Base-by-base conservation (phyloP, 2,797 vertebrate genomes). In the Orestias chungarensis region DNA sequence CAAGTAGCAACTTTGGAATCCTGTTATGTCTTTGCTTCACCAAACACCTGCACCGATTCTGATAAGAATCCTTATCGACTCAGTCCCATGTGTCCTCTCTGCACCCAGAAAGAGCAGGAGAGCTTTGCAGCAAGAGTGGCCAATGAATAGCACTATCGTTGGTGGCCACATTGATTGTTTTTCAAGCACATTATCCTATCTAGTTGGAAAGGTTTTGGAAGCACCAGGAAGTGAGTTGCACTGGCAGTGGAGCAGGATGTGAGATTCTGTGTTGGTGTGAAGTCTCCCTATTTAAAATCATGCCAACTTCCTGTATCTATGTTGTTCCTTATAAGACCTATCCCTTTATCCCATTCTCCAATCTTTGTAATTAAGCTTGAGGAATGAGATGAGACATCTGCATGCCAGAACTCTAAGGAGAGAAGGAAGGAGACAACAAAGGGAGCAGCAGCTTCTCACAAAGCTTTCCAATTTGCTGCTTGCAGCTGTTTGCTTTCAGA, bases 31-130 rank as follows among this genome's bases (percentile, higher is more conserved):
- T 84, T 72, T 49, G 31, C 81, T 84, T 46, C 73, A 74, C 67
- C 81, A 71, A 86, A 86, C 91, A 88, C 87, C 91, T 92, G 91
- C 89, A 81, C 46, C 2, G 66, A 29, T 77, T 74, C 82, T 80
- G 91, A 93, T 93, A 92, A 90, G 82, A 86, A 83, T 72, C 82
- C 88, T 88, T 87, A 90, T 90, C 89, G 69, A 66, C 70, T 72
- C 70, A 4, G 71, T 72, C 75, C 55, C 82, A 74, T 42, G 82
- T 83, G 76, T 85, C 80, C 49, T 75, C 77, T 64, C 70, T 75
- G 73, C 68, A 49, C 38, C 74, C 82, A 46, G 80, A 47, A 75
- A 43, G 71, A 78, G 68, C 83, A 68, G 64, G 68, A 68, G 71
- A 73, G 66, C 72, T 69, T 44, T 70, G 44, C 43, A 68, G 68